Evolutionary conservation across 1,140 invertebrate species (phyloP).

Genomic region (Cyrtorhinus lividipennis): DNA sequence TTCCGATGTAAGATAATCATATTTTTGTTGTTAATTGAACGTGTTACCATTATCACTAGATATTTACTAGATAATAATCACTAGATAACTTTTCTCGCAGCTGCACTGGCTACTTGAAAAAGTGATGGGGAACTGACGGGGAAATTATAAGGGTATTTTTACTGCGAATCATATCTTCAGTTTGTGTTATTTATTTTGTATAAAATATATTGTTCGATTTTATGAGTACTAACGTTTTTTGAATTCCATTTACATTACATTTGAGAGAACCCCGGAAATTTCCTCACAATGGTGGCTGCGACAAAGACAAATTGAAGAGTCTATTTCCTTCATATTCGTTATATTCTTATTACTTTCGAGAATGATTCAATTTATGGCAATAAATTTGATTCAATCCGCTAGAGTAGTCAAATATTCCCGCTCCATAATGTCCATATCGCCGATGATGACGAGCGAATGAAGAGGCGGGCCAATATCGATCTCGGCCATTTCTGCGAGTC

Average conservation of each 20-base stretch:
- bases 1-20: neutral
- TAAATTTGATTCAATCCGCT: too few relatives aligned
- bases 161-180: conserved; percentile 1
- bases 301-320: too few relatives aligned
- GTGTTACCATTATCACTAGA: neutral
- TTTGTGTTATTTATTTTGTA: conserved; percentile 2
- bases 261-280: too few relatives aligned
- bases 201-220: neutral
- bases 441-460: conserved; percentile 82
- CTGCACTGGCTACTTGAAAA: too few relatives aligned
- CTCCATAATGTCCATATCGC: conserved; percentile 81
- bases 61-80: conserved; percentile 1
- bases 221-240: neutral
- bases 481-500: conserved; percentile 55
- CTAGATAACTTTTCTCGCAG: too few relatives aligned
- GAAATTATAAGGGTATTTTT: conserved; percentile 6
- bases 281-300: too few relatives aligned
- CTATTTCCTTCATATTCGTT: too few relatives aligned
- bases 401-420: conserved; percentile 64
- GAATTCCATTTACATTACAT: too few relatives aligned
- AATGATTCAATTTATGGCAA: too few relatives aligned
- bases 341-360: too few relatives aligned
- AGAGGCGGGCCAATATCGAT: conserved; percentile 77
- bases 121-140: neutral
- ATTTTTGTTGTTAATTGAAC: neutral